These are phyloP conservation scores for Drosophila formosana DNA, from an alignment of 2,888 invertebrate species.

Conservation along the genomic window DNA sequence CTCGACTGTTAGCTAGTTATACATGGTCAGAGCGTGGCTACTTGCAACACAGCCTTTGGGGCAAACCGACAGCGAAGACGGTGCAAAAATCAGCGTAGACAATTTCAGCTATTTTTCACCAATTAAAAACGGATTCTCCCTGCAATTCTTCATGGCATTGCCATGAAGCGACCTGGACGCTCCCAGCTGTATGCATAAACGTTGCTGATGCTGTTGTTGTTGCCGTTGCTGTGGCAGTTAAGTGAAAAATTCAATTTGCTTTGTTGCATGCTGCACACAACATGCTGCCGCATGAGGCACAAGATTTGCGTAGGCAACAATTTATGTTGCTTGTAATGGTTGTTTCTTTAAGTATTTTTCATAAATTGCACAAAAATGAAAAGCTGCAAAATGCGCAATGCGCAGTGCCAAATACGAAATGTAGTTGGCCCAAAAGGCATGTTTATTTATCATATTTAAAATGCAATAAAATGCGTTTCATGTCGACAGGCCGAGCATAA, in stretches of 20 bases:
- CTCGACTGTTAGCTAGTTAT: conserved; percentile 19
- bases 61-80: conserved; percentile 31
- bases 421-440: conserved; percentile 45
- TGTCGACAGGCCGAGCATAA: conserved; percentile 72
- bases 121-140: conserved; percentile 77
- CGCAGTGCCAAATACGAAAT: conserved; percentile 4
- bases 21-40: conserved; percentile 61
- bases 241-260: conserved; percentile 70
- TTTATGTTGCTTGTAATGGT: conserved; percentile 45
- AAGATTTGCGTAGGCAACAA: conserved; percentile 52
- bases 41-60: conserved; percentile 57
- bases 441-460: conserved; percentile 83
- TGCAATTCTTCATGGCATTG: conserved; percentile 60
- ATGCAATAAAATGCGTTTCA: conserved; percentile 81
- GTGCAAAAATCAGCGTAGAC: conserved; percentile 64
- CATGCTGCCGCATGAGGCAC: conserved; percentile 16
- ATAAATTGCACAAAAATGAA: conserved; percentile 45
- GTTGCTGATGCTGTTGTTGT: conserved; percentile 31
- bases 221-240: conserved; percentile 44
- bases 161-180: conserved; percentile 45
- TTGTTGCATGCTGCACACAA: conserved; percentile 46
- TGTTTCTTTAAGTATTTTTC: conserved; percentile 30
- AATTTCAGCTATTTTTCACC: conserved; percentile 76
- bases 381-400: conserved; percentile 12
- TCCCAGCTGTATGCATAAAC: conserved; percentile 48